Base-by-base conservation (phyloP, 2,797 vertebrate genomes). In the Sebastolobus altivelis region DNA sequence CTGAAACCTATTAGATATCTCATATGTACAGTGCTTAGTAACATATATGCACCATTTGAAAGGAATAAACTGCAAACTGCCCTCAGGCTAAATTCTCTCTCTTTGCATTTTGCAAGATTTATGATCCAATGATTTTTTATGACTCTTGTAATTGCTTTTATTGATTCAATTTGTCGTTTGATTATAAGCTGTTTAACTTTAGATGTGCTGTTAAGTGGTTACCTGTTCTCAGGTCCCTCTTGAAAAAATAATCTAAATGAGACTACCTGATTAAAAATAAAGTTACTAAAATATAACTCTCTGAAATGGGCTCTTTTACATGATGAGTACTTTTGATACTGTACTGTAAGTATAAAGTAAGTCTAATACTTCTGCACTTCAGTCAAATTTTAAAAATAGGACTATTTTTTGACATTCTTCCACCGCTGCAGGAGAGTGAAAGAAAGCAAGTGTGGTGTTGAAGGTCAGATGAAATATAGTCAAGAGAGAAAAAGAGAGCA, bases 401-500 rank as follows among this genome's bases (percentile, higher is more conserved):
- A 52, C 65, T 35, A 63, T 63, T 78, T 68, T 35, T 25, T 60
- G 35, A 65, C 18, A 43, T 40, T 79, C 49, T 79, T 65, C 46
- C 31, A 55, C 55, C 37, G 6, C 65, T 79, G 80, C 72, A 76
- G 69, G 56, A 54, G 72, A 81, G 12, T 12, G n/a, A 76, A 37
- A 75, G 37, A 77, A 77, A 86, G 72, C 35, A 54, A 66, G 68
- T 20, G 63, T 79, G 56, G 75, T 22, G 40, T 63, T 81, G 71
- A 33, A 68, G 63, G 63, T 72, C 27, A 27, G 67, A 68, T 29
- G 63, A 37, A 68, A 87, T 63, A 49, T 38, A 87, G 68, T 70
- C 69, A 81, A 46, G 49, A 52, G 74, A 67, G 52, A 69, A 73
- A 74, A 67, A 65, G 58, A 81, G 82, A 63, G 80, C 77, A 86